Base-by-base conservation (phyloP, 2,888 invertebrate genomes). In the Pyrrhosoma nymphula region DNA sequence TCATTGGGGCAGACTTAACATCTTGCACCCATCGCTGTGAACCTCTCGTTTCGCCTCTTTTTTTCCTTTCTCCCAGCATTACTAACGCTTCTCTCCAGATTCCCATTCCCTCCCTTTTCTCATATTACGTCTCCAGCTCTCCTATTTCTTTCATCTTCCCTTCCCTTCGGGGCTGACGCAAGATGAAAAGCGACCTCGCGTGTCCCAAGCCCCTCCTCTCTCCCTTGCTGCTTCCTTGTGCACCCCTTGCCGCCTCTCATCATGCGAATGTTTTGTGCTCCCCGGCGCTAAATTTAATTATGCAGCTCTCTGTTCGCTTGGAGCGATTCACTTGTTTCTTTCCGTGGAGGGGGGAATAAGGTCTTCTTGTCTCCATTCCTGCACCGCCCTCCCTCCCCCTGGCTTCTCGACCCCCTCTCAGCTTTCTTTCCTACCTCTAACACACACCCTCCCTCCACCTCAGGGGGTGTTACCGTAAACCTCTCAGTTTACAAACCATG, bases 381-480 rank as follows among this genome's bases (percentile, higher is more conserved):
- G 10, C 26, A 69, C 23, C 10, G 12, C n/a, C 6, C 3, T n/a
- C 69, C 26, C 4, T 0, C n/a, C 26, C 47, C 47, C 2, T 47
- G 47, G 47, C 47, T 47, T 23, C 60, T 18, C 60, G 60, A 60
- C 60, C 60, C 60, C 60, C 20, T 60, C 60, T 47, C 60, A 60
- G 60, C 23, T 18, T 60, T 60, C 60, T 23, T 18, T 60, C 60
- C 60, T 18, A 23, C 16, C 16, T 6, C 95, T 95, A 55, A 90
- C 95, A 95, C 56, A 93, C 88, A 47, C 23, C 30, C 75, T 91
- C 8, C 47, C 47, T 4, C 47, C 89, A 18, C n/a, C 69, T 56
- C 23, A 47, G 88, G 90, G 56, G 95, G 95, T 95, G 88, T 35
- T 75, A 26, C 47, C 56, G 26, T 26, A 26, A 69, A 69, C 69